phyloP scores from a whole-genome alignment of 2,888 invertebrate species.

The Cartodere bifasciata region DNA sequence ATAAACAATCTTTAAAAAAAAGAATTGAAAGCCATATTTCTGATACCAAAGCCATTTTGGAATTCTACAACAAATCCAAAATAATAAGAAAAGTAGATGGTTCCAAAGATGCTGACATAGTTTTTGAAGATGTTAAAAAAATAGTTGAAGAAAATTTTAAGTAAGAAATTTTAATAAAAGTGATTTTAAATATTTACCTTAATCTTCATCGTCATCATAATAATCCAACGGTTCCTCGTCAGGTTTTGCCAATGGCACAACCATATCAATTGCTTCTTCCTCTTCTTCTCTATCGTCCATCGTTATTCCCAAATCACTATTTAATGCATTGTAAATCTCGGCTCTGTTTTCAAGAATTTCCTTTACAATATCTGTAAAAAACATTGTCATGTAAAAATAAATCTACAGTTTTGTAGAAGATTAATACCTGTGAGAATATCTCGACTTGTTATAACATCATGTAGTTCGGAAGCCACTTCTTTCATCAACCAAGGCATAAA shows the following conservation, averaged over 20 bases:
- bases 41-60: constrained; percentile 83
- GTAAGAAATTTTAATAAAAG: too few relatives aligned
- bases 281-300: constrained; percentile 3
- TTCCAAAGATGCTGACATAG: constrained; percentile 49
- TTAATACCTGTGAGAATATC: constrained; percentile 65
- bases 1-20: constrained; percentile 74
- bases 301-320: too few relatives aligned
- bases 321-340: constrained; percentile 42
- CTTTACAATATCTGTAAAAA: constrained; percentile 51
- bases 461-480: constrained; percentile 69
- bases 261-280: constrained; percentile 13
- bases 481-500: constrained; percentile 81
- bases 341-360: constrained; percentile 68
- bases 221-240: constrained; percentile 48
- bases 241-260: constrained; percentile 39
- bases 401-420: constrained; percentile 4
- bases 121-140: constrained; percentile 35
- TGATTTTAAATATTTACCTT: too few relatives aligned
- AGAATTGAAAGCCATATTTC: constrained; percentile 74
- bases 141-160: too few relatives aligned
- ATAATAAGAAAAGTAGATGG: constrained; percentile 69
- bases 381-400: background rate
- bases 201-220: too few relatives aligned
- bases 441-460: constrained; percentile 66
- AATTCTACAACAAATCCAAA: constrained; percentile 58